phyloP scores from a whole-genome alignment of 1,140 invertebrate genomes.

The Drosophila ercepeae region DNA sequence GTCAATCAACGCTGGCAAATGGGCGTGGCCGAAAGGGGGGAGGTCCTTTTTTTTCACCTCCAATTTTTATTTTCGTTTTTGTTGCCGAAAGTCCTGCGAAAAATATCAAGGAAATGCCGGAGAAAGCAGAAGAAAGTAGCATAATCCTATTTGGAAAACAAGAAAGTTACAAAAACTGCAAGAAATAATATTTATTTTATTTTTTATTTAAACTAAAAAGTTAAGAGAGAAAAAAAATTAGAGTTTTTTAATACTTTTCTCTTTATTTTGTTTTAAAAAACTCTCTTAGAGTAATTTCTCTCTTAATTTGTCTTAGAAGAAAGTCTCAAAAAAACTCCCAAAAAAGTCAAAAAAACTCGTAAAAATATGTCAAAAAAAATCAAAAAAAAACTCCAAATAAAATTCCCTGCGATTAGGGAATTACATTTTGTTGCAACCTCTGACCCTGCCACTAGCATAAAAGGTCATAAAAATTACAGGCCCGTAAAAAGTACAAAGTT shows the following conservation, averaged over 20 bases:
- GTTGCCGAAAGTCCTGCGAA: constrained; percentile 3
- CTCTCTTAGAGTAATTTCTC: too few species aligned
- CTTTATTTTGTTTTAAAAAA: too few species aligned
- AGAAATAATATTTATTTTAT: background rate
- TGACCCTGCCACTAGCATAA: constrained; percentile 21
- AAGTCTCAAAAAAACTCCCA: too few species aligned
- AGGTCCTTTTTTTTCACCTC: constrained; percentile 36
- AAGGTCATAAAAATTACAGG: constrained; percentile 27
- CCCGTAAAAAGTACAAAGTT: constrained; percentile 38
- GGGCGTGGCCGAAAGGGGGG: constrained; percentile 40
- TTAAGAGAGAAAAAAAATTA: too few species aligned
- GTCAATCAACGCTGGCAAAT: constrained; percentile 67
- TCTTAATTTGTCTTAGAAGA: too few species aligned
- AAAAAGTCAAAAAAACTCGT: too few species aligned
- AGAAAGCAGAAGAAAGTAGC: background rate
- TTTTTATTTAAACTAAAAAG: too few species aligned
- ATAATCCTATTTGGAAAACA: constrained; percentile 4
- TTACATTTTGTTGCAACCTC: constrained; percentile 5
- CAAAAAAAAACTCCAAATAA: too few species aligned
- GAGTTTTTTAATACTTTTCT: too few species aligned
- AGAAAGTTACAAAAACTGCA: background rate
- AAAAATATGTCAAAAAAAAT: too few species aligned
- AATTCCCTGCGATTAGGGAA: background rate
- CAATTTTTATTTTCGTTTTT: constrained; percentile 1
- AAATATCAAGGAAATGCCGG: background rate